Evolutionary conservation across 2,888 invertebrate genomes (phyloP).

Genomic region (Acronicta aceris): DNA sequence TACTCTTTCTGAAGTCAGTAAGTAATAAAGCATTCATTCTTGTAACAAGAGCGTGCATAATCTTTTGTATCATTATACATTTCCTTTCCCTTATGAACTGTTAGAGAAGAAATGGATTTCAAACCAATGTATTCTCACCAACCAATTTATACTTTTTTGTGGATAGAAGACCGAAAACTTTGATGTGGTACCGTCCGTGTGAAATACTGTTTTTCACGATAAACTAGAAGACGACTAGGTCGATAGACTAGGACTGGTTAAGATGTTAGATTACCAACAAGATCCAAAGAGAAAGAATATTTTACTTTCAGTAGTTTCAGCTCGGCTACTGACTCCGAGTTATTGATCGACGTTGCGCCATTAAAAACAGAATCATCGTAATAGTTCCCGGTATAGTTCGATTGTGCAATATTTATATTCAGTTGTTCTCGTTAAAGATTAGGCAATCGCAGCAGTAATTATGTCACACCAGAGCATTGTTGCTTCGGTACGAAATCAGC

Average conservation of each 20-base stretch:
- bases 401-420: conserved; percentile 42
- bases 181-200: no score
- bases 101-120: no score
- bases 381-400: conserved; percentile 39
- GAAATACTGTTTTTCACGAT: no score
- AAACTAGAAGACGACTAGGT: no score
- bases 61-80: background rate
- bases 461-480: conserved; percentile 67
- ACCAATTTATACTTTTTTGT: no score
- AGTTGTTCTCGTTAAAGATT: conserved; percentile 58
- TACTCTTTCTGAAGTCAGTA: conserved; percentile 6
- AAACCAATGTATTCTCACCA: no score
- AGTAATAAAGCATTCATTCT: background rate
- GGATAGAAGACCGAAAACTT: no score
- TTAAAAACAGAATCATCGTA: conserved; percentile 13
- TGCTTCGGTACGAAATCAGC: conserved; percentile 57
- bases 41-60: background rate
- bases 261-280: no score
- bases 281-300: conserved; percentile 15
- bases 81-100: background rate
- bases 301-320: conserved; percentile 6
- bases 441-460: conserved; percentile 56
- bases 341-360: conserved; percentile 21
- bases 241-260: no score
- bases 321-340: conserved; percentile 9